Evolutionary conservation across 30 jellyfish, hydroid and myxozoan species (phyloP), one percentile per base, ranked within the genome.

Genomic region (Cassiopea andromeda): DNA sequence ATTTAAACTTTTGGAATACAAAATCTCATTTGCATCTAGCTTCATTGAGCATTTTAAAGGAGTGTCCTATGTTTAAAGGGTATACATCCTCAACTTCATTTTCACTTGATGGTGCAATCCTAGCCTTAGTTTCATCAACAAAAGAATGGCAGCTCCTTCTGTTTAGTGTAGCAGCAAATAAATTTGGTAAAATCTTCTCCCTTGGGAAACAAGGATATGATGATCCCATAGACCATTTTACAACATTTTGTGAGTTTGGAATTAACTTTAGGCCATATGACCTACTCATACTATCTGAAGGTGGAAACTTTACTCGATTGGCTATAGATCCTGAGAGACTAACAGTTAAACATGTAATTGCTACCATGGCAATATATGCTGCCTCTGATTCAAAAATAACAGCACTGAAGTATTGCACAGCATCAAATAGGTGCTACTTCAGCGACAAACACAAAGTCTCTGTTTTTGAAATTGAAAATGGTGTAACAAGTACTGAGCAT

Each of bases 41-140:
- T 54, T 57, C 79, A 54, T 48, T 86, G 18, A 46, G 70, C 57
- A 18, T 86, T 14, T 3, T 68, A 16, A 80, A 86, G 76, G 85
- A 86, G 44, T 80, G 86, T 46, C 89, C 89, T 15, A 76, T 48
- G 54, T 77, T 86, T 46, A 81, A 86, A 78, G 93, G 93, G 18
- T 86, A 76, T 61, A 85, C 76, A 16, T 73, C 93, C 10, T 86
- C 93, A 13, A 86, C 16, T 77, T 57, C 93, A 16, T 67, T 86
- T 47, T 74, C 93, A 69, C 13, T 84, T 44, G 93, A 86, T 77
- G 82, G 93, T 16, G 44, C 18, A 2, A 9, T 86, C 12, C 50
- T 86, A 8, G 93, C 93, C 7, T 14, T 86, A 78, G 50, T 71
- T 19, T 86, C 93, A 44, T 86, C 93, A 45, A 48, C 93, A 14